phyloP scores from a whole-genome alignment of 1,140 invertebrate genomes.

The Trichonephila inaurata region DNA sequence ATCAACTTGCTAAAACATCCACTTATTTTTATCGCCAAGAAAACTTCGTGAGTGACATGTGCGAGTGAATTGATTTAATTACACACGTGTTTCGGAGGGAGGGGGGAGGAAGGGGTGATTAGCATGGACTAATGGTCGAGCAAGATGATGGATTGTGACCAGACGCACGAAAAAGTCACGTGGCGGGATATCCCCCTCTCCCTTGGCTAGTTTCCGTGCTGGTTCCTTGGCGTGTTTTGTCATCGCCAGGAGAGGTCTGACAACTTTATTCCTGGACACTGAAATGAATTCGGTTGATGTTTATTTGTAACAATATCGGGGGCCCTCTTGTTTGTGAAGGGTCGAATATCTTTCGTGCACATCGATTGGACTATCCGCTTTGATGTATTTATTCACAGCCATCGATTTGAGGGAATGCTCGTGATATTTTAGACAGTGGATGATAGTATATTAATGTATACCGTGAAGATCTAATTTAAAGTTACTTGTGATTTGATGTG shows the following conservation, averaged over 20 bases:
- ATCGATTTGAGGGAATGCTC: too few species aligned
- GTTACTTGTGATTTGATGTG: too few species aligned
- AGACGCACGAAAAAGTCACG: constrained; percentile 68
- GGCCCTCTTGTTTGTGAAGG: not conserved
- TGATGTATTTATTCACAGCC: too few species aligned
- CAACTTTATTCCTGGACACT: constrained; percentile 1
- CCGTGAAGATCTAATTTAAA: too few species aligned
- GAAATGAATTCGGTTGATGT: not conserved
- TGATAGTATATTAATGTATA: too few species aligned
- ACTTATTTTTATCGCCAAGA: too few species aligned
- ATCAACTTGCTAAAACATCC: constrained; percentile 16
- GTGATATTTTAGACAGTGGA: too few species aligned
- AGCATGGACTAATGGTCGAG: constrained; percentile 64
- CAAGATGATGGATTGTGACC: constrained; percentile 61
- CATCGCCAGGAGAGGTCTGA: not conserved
- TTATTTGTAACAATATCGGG: not conserved
- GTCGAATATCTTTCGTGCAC: not conserved
- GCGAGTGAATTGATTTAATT: constrained; percentile 74
- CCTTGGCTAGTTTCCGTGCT: not conserved
- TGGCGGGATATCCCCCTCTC: not conserved
- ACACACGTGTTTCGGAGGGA: constrained; percentile 42
- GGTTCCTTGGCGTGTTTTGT: constrained; percentile 43
- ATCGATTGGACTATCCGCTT: not conserved
- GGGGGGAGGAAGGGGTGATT: constrained; percentile 52
- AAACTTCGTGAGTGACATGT: constrained; percentile 1